Conservation (phyloP, 2,113 vertebrate species). For the Eurystomus gularis region DNA sequence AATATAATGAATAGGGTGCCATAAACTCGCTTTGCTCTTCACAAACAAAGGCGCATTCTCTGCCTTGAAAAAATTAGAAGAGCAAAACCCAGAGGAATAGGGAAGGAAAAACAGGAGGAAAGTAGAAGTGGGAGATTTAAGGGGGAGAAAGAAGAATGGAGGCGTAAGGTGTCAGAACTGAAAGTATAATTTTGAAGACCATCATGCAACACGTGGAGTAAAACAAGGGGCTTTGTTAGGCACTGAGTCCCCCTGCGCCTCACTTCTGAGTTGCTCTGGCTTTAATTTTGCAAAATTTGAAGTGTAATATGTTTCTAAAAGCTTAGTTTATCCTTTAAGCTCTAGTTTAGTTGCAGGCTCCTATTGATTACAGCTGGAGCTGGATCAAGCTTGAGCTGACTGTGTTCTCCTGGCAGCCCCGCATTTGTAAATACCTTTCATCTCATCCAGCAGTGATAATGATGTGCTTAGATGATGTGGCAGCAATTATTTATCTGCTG, state of each 20-base stretch:
- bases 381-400: background rate
- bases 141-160: background rate
- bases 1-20: slow-evolving; percentile 35
- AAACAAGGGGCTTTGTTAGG: background rate
- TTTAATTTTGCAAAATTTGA: background rate
- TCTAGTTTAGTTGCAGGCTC: background rate
- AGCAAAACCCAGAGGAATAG: background rate
- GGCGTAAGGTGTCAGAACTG: background rate
- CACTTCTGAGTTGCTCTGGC: background rate
- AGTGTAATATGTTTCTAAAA: background rate
- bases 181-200: background rate
- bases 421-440: slow-evolving; percentile 10
- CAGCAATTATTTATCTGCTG: slow-evolving; percentile 44
- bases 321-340: background rate
- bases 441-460: slow-evolving; percentile 37
- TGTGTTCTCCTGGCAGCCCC: slow-evolving; percentile 37
- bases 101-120: background rate
- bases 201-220: background rate
- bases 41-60: slow-evolving; percentile 32
- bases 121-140: background rate
- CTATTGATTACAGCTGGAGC: slow-evolving; percentile 55
- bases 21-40: background rate
- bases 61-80: slow-evolving; percentile 3
- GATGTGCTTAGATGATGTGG: slow-evolving; percentile 40
- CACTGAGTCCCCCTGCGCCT: background rate